Evolutionary conservation across 92 coral and sea anemone genomes (phyloP).

Genomic region (Paragorgia papillata): DNA sequence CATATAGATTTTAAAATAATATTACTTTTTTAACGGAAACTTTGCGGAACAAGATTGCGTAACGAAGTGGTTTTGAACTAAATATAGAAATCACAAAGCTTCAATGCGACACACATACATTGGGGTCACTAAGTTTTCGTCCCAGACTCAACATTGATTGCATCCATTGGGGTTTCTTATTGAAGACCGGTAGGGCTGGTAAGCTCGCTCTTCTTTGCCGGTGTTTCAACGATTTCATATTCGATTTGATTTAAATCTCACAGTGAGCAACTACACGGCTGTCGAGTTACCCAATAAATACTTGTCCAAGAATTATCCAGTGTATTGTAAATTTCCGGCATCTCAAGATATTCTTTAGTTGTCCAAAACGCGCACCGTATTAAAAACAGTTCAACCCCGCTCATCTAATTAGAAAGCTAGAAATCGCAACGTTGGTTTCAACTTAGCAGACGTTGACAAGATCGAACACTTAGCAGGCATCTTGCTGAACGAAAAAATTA

Average conservation of each 20-base stretch:
- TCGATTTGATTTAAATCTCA: background rate
- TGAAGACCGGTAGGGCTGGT: conserved; percentile 26
- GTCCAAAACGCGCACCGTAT: too few species aligned
- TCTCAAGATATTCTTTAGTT: too few species aligned
- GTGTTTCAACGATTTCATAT: conserved; percentile 21
- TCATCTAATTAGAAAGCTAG: background rate
- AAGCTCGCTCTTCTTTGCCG: conserved; percentile 33
- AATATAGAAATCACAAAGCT: background rate
- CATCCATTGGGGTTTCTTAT: conserved; percentile 29
- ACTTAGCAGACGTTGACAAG: conserved; percentile 18
- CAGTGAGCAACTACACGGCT: background rate
- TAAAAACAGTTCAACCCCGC: background rate
- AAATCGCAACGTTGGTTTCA: background rate
- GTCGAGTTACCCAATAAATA: background rate
- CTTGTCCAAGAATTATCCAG: conserved; percentile 19
- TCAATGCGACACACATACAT: conserved; percentile 20
- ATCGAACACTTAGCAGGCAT: conserved; percentile 17
- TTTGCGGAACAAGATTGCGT: background rate
- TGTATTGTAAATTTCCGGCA: conserved; percentile 6
- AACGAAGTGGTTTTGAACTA: background rate
- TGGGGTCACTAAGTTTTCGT: conserved; percentile 30
- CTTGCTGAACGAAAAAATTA: conserved; percentile 10
- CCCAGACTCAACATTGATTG: background rate
- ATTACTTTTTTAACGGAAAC: background rate
- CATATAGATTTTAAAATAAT: background rate